A percentile compares a stretch with the other conserved stretches of the same genome.
phyloP scores from a whole-genome alignment of 2,113 vertebrate genomes.

The Blennius ocellaris region DNA sequence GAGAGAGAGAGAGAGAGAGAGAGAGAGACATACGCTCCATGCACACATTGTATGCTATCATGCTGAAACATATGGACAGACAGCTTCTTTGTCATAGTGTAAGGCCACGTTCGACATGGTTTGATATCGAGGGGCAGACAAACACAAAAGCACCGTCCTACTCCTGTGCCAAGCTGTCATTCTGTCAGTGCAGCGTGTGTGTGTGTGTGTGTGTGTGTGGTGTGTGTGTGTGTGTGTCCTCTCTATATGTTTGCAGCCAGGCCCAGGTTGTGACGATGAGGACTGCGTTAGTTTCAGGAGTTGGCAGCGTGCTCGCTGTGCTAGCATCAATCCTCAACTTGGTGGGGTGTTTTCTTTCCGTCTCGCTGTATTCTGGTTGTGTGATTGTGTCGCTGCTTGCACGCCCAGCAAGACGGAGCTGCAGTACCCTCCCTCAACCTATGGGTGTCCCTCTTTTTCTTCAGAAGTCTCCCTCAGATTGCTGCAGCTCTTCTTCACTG shows the following conservation, averaged over 20 bases:
- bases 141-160: conserved; percentile 66
- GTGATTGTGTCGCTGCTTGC: conserved; percentile 18
- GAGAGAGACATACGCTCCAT: conserved; percentile 21
- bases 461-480: conserved; percentile 53
- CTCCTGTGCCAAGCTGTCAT: conserved; percentile 63
- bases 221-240: conserved; percentile 19
- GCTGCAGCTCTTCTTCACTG: conserved; percentile 25
- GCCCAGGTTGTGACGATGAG: too few relatives aligned
- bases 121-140: conserved; percentile 66
- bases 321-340: too few relatives aligned
- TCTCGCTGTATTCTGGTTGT: too few relatives aligned
- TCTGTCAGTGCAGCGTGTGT: conserved; percentile 32
- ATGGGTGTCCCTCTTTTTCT: conserved; percentile 87
- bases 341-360: too few relatives aligned
- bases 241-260: too few relatives aligned
- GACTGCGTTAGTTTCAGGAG: too few relatives aligned
- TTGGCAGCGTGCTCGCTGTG: too few relatives aligned
- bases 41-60: conserved; percentile 67
- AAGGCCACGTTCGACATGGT: conserved; percentile 66
- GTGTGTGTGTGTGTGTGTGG: conserved; percentile 5
- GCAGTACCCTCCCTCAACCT: conserved; percentile 74
- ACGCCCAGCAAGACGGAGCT: background rate
- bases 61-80: conserved; percentile 75
- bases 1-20: background rate
- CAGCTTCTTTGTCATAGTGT: conserved; percentile 73